These are phyloP conservation scores for Ceratina australensis DNA, from an alignment of 1,140 invertebrate genomes.

Conservation along the genomic window DNA sequence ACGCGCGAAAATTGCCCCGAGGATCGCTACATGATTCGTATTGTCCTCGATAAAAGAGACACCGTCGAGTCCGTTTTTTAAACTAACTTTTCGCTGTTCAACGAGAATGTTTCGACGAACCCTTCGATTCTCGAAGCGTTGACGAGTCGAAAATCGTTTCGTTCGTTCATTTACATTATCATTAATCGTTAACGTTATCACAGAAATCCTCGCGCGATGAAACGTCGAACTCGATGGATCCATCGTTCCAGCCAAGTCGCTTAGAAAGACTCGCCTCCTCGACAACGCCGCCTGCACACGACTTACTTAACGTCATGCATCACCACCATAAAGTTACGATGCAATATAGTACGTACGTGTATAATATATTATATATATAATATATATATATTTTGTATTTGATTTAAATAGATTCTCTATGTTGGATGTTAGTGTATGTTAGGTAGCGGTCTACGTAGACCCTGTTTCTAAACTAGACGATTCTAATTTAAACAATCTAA, in stretches of 20 bases:
- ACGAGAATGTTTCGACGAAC: no score
- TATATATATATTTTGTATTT: constrained; percentile 53
- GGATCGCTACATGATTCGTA: constrained; percentile 16
- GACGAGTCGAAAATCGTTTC: neutral
- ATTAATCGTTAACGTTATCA: constrained; percentile 30
- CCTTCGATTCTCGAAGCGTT: neutral
- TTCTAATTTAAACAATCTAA: constrained; percentile 46
- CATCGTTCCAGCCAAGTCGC: constrained; percentile 45
- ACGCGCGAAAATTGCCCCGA: constrained; percentile 9
- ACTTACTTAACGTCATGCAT: constrained; percentile 39
- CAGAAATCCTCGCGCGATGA: constrained; percentile 35
- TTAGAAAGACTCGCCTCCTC: constrained; percentile 37
- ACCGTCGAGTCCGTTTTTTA: neutral
- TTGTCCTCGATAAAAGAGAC: constrained; percentile 11
- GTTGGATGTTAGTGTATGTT: constrained; percentile 52
- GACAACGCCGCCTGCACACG: constrained; percentile 40
- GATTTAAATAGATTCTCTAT: constrained; percentile 68
- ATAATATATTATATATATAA: constrained; percentile 43
- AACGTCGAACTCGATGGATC: constrained; percentile 14
- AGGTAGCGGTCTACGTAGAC: constrained; percentile 51
- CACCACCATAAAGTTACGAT: constrained; percentile 45
- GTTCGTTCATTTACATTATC: neutral
- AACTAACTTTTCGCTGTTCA: neutral
- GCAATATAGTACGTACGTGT: constrained; percentile 44
- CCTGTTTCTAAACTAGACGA: constrained; percentile 58